phyloP scores from a whole-genome alignment of 2,797 vertebrate genomes.

The Amphiprion clarkii region DNA sequence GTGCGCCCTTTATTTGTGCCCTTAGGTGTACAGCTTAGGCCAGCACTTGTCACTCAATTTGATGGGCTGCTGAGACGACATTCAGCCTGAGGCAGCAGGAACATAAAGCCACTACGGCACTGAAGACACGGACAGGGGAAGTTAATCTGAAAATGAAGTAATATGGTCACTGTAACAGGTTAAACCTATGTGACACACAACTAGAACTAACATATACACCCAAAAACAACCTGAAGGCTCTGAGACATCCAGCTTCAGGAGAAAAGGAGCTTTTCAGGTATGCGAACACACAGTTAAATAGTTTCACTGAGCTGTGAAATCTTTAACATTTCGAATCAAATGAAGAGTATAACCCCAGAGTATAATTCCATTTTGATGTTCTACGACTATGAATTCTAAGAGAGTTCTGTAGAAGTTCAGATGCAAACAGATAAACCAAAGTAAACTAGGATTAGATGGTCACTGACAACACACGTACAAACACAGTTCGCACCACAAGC shows the following conservation, averaged over 20 bases:
- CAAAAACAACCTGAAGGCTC: slow-evolving; percentile 28
- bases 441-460: background rate
- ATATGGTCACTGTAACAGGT: slow-evolving; percentile 9
- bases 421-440: background rate
- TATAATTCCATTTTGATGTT: too few species aligned
- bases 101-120: slow-evolving; percentile 38
- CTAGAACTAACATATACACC: slow-evolving; percentile 3
- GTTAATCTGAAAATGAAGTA: slow-evolving; percentile 32
- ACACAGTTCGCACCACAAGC: too few species aligned
- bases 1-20: slow-evolving; percentile 68
- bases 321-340: background rate
- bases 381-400: too few species aligned
- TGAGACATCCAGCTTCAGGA: slow-evolving; percentile 9
- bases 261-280: background rate
- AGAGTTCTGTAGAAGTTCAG: too few species aligned
- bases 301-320: background rate
- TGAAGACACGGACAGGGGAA: slow-evolving; percentile 40
- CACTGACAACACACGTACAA: background rate
- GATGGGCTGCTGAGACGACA: slow-evolving; percentile 65
- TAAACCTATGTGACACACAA: slow-evolving; percentile 2
- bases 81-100: slow-evolving; percentile 62
- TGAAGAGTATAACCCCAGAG: too few species aligned
- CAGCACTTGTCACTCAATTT: slow-evolving; percentile 74
- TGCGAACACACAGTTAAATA: background rate
- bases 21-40: slow-evolving; percentile 61